Percentiles rank a stretch among this genome's conserved stretches.
Conservation (phyloP, 2,797 vertebrate genomes). For the Tauraco hartlaubi region DNA sequence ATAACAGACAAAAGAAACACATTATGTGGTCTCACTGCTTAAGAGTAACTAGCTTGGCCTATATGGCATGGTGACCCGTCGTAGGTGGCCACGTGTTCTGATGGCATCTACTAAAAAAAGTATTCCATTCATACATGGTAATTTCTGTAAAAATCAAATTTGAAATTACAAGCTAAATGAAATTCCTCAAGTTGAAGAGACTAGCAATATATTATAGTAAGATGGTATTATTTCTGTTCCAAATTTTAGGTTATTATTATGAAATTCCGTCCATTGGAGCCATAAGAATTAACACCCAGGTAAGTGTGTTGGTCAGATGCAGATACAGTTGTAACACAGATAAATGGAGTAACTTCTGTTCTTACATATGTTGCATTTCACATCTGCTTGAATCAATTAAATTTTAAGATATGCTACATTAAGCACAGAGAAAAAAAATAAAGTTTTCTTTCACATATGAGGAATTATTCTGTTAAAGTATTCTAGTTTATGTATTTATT, state of each 20-base stretch:
- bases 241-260: constrained; percentile 94
- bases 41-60: neutral
- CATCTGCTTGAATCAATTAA: neutral
- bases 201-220: neutral
- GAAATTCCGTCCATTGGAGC: constrained; percentile 99
- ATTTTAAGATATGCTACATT: neutral
- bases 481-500: neutral
- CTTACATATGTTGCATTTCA: neutral
- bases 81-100: fast-evolving
- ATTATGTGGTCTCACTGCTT: neutral
- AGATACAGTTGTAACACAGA: neutral
- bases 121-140: neutral
- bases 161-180: neutral
- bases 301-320: constrained; percentile 50
- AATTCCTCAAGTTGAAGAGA: neutral
- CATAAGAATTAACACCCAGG: constrained; percentile 99
- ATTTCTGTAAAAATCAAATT: neutral
- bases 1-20: neutral
- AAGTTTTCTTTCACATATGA: neutral
- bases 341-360: neutral
- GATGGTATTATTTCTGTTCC: neutral
- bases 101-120: neutral
- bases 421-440: neutral
- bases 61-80: fast-evolving
- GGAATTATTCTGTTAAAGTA: neutral